phyloP scores from a whole-genome alignment of 2,888 invertebrate genomes.

The Ectropis crepuscularia region DNA sequence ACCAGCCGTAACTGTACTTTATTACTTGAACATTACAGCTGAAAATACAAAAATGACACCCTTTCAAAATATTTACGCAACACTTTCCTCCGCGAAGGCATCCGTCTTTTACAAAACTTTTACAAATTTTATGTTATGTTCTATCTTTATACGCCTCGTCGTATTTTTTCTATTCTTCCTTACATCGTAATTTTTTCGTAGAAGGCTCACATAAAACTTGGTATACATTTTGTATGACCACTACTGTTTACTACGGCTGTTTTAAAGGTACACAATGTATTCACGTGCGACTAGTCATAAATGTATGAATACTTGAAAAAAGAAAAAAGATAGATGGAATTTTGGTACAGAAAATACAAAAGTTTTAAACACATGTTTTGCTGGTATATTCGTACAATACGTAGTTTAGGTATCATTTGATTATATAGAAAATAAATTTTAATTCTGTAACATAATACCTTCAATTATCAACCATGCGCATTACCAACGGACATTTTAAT shows the following conservation, averaged over 20 bases:
- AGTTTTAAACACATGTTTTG: not conserved
- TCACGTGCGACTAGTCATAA: constrained; percentile 54
- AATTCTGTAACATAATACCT: too few relatives aligned
- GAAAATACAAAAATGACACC: too few relatives aligned
- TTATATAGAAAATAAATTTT: too few relatives aligned
- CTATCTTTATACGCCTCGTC: constrained; percentile 9
- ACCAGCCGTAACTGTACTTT: too few relatives aligned
- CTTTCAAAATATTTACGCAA: too few relatives aligned
- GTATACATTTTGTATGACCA: constrained; percentile 48
- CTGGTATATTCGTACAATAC: not conserved
- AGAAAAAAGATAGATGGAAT: constrained; percentile 1
- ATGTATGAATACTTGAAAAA: constrained; percentile 53
- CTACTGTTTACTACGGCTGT: constrained; percentile 32
- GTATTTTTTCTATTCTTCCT: constrained; percentile 18
- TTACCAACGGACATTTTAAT: too few relatives aligned
- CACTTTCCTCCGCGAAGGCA: not conserved
- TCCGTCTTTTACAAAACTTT: constrained; percentile 22
- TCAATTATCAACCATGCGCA: too few relatives aligned
- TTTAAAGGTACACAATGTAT: constrained; percentile 29
- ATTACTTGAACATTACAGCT: too few relatives aligned
- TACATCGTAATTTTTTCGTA: constrained; percentile 27
- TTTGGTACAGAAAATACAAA: not conserved
- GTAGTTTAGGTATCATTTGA: too few relatives aligned
- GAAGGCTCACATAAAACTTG: constrained; percentile 30
- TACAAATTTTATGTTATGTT: constrained; percentile 8